Percentiles rank a stretch among this genome's conserved stretches.
These are phyloP conservation scores for Anolis sagrei DNA, from an alignment of 2,113 vertebrate genomes.

Conservation along the genomic window DNA sequence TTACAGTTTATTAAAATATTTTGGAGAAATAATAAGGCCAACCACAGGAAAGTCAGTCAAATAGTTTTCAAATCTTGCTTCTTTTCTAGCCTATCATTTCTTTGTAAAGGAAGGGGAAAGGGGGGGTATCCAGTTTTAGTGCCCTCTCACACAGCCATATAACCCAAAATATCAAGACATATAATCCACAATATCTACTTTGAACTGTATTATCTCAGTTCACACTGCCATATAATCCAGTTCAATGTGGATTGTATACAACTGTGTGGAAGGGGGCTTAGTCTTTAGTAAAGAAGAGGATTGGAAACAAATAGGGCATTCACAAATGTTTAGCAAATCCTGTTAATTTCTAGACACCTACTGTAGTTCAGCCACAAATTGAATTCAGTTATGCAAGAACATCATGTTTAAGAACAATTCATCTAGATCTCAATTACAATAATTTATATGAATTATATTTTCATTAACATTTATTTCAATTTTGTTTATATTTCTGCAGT, in stretches of 20 bases:
- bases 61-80: neutral
- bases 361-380: too few relatives aligned
- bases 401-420: slow-evolving; percentile 12
- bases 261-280: too few relatives aligned
- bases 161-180: too few relatives aligned
- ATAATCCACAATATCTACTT: too few relatives aligned
- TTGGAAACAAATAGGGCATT: too few relatives aligned
- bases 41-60: neutral
- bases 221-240: too few relatives aligned
- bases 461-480: neutral
- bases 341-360: too few relatives aligned
- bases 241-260: too few relatives aligned
- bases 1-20: neutral
- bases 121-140: neutral
- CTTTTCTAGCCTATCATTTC: slow-evolving; percentile 6
- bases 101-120: fast-evolving
- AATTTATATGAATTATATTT: neutral
- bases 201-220: too few relatives aligned
- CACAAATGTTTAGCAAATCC: too few relatives aligned
- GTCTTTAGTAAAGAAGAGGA: too few relatives aligned
- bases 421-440: neutral
- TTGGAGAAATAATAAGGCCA: neutral
- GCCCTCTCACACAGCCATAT: too few relatives aligned
- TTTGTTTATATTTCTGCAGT: neutral
- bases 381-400: neutral